Percentiles rank a stretch among this genome's conserved stretches.
These are phyloP conservation scores for Serripes groenlandicus DNA, from an alignment of 2,888 invertebrate species.

Conservation along the genomic window DNA sequence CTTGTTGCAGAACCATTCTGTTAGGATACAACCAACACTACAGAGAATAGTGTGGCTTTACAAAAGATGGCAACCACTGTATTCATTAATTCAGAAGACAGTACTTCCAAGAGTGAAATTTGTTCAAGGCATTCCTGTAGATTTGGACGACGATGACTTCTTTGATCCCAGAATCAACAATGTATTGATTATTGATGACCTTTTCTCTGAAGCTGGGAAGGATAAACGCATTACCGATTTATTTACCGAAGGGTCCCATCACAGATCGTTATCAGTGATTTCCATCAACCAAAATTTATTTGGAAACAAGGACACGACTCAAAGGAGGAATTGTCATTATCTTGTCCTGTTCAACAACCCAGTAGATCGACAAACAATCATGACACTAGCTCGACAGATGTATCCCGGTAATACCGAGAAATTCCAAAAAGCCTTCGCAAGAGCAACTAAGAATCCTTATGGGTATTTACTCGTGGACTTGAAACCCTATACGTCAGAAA, in stretches of 20 bases:
- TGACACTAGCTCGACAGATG: conserved; percentile 44
- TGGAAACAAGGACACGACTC: conserved; percentile 27
- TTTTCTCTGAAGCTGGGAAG: conserved; percentile 37
- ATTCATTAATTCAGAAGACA: conserved; percentile 24
- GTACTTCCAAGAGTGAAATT: conserved; percentile 47
- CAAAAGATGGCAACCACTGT: conserved; percentile 56
- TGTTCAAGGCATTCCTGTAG: conserved; percentile 50
- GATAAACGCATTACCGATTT: conserved; percentile 40
- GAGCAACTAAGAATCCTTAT: conserved; percentile 36
- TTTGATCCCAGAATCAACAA: conserved; percentile 45
- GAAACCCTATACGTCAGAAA: conserved; percentile 29
- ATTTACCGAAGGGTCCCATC: conserved; percentile 44
- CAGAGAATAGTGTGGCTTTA: conserved; percentile 61
- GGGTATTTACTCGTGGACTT: conserved; percentile 27
- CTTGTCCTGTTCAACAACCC: conserved; percentile 28
- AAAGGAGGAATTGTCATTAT: conserved; percentile 31
- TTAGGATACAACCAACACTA: conserved; percentile 35
- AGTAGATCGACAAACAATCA: neutral
- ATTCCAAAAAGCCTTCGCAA: conserved; percentile 27
- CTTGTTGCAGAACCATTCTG: conserved; percentile 23
- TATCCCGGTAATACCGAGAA: conserved; percentile 33
- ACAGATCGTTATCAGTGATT: conserved; percentile 20
- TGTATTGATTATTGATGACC: conserved; percentile 49
- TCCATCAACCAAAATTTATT: conserved; percentile 31
- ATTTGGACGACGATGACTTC: conserved; percentile 49